These are phyloP conservation scores for Martes martes DNA, from an alignment of 2,113 vertebrate genomes.

Conservation along the genomic window DNA sequence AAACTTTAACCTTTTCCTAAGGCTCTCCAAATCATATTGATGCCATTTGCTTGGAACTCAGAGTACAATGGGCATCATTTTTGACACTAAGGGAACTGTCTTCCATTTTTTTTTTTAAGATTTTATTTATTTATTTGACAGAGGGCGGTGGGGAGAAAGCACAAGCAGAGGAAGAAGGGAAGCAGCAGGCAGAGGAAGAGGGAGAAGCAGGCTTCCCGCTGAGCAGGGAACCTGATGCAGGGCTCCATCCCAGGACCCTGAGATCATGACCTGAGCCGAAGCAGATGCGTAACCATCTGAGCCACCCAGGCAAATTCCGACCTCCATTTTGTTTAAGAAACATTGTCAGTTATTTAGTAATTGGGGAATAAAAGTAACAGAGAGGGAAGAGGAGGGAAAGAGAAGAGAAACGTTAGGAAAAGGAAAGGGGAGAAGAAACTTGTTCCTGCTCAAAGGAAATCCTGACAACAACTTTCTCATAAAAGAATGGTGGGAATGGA, in stretches of 20 bases:
- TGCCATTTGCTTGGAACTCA: background rate
- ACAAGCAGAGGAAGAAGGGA: no score
- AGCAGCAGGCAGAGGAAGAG: no score
- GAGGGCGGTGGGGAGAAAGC: no score
- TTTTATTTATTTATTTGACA: no score
- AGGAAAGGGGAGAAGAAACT: background rate
- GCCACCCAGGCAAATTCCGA: no score
- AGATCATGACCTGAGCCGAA: no score
- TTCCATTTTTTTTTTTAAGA: background rate
- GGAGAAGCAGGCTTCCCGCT: no score
- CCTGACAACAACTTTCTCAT: no score
- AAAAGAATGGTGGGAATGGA: no score
- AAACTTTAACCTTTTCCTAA: background rate
- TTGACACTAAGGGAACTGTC: fast-evolving
- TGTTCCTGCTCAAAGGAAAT: background rate
- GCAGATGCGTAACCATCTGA: no score
- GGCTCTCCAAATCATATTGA: background rate
- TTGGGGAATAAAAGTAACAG: background rate
- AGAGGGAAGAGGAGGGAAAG: background rate
- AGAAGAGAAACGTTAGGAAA: background rate
- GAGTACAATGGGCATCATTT: background rate
- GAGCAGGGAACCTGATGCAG: no score
- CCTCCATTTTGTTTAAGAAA: background rate
- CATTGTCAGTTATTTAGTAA: background rate
- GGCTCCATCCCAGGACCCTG: no score